Conservation (phyloP, 2,113 vertebrate species). For the Ptychochromis oligacanthus region DNA sequence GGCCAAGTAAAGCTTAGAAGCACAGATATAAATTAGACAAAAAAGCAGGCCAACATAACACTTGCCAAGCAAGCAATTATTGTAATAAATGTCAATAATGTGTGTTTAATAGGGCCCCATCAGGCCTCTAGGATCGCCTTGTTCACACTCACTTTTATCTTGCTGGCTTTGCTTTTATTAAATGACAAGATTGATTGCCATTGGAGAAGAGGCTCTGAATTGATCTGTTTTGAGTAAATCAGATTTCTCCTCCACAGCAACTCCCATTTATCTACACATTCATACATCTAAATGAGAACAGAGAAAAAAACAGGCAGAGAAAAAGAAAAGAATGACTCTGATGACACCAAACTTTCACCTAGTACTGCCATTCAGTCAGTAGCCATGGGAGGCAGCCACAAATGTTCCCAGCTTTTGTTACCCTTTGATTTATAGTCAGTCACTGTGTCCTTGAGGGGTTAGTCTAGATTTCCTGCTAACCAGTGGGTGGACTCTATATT, state of each 20-base stretch:
- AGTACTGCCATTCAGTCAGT: constrained; percentile 42
- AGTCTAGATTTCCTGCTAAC: constrained; percentile 52
- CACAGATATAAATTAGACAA: constrained; percentile 25
- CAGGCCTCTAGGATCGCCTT: constrained; percentile 14
- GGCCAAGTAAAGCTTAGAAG: constrained; percentile 4
- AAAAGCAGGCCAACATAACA: constrained; percentile 3
- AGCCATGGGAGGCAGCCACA: constrained; percentile 63
- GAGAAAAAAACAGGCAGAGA: neutral
- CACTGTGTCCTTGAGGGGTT: constrained; percentile 62
- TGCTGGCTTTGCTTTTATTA: constrained; percentile 17
- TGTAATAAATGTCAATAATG: constrained; percentile 35
- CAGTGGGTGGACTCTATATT: constrained; percentile 53
- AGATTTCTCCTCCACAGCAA: neutral
- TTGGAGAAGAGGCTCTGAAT: constrained; percentile 25
- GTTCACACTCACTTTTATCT: constrained; percentile 39
- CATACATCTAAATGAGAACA: constrained; percentile 2
- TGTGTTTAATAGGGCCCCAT: constrained; percentile 27
- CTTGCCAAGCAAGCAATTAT: constrained; percentile 29
- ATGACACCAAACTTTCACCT: constrained; percentile 55
- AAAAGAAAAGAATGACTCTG: constrained; percentile 32
- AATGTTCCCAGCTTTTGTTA: constrained; percentile 77
- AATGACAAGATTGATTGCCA: constrained; percentile 23
- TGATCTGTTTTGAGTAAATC: constrained; percentile 34
- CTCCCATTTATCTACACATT: constrained; percentile 1
- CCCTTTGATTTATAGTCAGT: constrained; percentile 66